Evolutionary conservation across 2,888 invertebrate genomes (phyloP), one percentile per base, ranked within the genome.

Genomic region (Oligia latruncula): DNA sequence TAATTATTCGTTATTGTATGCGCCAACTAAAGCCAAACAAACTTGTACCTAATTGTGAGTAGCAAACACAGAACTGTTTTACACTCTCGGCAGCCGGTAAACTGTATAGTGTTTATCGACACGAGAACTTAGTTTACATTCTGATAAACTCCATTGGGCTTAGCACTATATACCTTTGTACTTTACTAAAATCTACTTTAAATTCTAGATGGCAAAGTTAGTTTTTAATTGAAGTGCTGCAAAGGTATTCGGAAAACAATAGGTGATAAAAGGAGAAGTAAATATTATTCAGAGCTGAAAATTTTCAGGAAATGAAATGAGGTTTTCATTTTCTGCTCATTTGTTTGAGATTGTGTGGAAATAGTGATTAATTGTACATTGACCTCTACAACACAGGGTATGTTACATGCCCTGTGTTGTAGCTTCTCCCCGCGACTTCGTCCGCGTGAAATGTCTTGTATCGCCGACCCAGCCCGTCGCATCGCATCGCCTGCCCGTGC

Each of bases 111-210:
- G 84, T 87, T 87, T 85, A 85, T 87, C 85, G 81, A 75, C 72
- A 46, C 65, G n/a, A 83, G 73, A 77, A 87, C 80, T 84, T 75
- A 76, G 90, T 91, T 90, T 91, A 91, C 91, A 82, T 91, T 90
- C 88, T 87, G 88, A 88, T 88, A 88, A 88, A 78, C 80, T 49
- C 55, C 40, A 64, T 81, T 78, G 74, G 78, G 77, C 78, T 83
- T 67, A 84, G 68, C 76, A 74, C 66, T 71, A 40, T 29, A 64
- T n/a, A 74, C 76, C 67, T 40, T 35, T 40, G 52, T 60, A 49
- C 9, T 46, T 64, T 11, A 58, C 72, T 40, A 80, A 87, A 81
- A 71, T 68, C 58, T 52, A 81, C 87, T 77, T 62, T 77, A 73
- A 75, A 64, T 17, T 58, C 46, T 49, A 62, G 35, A 17, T 6